Evolutionary conservation across 1,140 invertebrate species (phyloP), one percentile per base, ranked within the genome.

Genomic region (Brachystomella parvula): DNA sequence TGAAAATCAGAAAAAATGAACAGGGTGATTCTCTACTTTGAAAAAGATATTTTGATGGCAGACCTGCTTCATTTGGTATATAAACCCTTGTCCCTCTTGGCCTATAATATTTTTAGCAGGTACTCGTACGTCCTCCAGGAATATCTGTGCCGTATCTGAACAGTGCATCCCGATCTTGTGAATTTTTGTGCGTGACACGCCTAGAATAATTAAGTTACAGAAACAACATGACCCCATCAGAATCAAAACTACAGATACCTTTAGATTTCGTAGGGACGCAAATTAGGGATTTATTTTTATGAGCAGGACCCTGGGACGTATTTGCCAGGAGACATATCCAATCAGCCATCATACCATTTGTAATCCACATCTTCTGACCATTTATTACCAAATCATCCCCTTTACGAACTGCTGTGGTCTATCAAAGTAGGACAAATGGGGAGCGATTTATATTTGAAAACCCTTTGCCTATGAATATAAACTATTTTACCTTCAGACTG

Each of bases 21-120:
- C 26, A 24, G 53, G n/a, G 31, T 6, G 35, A 28, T 19, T 24
- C 21, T 9, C 15, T 56, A 12, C n/a, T 15, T 3, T 24, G 29
- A 63, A 30, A 28, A 21, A 29, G 9, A 57, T 31, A 39, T 83
- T 85, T 85, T 75, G 84, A 83, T 73, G 84, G 84, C 0, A 77
- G 72, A 85, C 84, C 65, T 72, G 84, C 31, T 82, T 30, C 84
- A 85, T 86, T 74, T 84, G 83, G 72, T 85, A 85, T 0, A 78
- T 76, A 72, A 85, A 86, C 1, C 83, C 83, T 68, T 75, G 73
- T 24, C 83, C 83, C 74, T 83, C 81, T 65, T 85, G 81, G 19
- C 83, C 83, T 60, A 85, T 83, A 12, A 84, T 77, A 73, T 84
- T 75, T 47, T 73, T 75, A 15, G 74, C 72, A 3, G 84, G 83